Percentiles rank a stretch among this genome's conserved stretches.
Evolutionary conservation across 2,113 vertebrate genomes (phyloP).

Genomic region (Geothlypis trichas): DNA sequence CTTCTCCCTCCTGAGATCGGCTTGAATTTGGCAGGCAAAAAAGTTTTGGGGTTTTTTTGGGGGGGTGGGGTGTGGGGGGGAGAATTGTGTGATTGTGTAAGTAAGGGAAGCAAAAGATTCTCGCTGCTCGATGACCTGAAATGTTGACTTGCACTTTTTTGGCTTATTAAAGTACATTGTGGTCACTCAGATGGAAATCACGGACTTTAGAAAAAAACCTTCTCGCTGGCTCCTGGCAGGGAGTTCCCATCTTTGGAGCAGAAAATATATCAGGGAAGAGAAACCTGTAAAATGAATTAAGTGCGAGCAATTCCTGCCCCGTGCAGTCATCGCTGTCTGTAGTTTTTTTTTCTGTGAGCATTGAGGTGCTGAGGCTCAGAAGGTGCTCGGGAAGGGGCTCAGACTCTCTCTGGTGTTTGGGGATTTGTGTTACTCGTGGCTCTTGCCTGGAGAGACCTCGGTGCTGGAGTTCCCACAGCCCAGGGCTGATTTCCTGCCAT

Average conservation of each 20-base stretch:
- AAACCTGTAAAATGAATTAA: neutral
- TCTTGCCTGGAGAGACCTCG: neutral
- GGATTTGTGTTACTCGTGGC: neutral
- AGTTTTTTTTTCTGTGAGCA: neutral
- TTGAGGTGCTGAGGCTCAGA: neutral
- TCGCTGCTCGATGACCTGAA: neutral
- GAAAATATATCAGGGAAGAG: neutral
- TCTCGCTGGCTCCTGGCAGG: neutral
- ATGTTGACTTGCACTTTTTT: neutral
- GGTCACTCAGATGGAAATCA: slow-evolving; percentile 40
- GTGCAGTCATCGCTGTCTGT: neutral
- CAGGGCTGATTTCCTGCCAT: neutral
- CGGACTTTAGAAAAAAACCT: slow-evolving; percentile 20
- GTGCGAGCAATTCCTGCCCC: neutral
- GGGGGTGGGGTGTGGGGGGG: rapidly evolving
- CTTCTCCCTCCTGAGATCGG: neutral
- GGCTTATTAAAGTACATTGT: neutral
- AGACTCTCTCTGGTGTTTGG: neutral
- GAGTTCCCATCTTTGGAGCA: neutral
- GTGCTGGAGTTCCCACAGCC: slow-evolving; percentile 21
- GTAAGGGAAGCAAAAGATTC: neutral
- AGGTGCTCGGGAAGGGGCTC: rapidly evolving
- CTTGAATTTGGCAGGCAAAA: neutral
- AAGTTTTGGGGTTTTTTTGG: neutral
- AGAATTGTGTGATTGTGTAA: neutral